Percentiles rank a stretch among this genome's conserved stretches.
phyloP scores from a whole-genome alignment of 2,888 invertebrate genomes.

The Gymnoscelis rufifasciata region DNA sequence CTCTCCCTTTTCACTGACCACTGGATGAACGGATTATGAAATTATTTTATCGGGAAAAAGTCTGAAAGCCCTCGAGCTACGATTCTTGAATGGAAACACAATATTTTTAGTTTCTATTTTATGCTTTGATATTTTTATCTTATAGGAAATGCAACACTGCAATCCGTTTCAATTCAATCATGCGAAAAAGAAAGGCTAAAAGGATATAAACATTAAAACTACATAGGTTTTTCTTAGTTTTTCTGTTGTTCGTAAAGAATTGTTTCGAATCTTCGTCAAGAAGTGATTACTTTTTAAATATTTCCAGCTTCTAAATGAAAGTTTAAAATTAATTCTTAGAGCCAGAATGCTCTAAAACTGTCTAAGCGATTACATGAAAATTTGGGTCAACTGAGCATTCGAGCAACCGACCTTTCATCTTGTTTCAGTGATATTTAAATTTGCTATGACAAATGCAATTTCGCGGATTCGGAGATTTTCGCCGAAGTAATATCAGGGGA shows the following conservation, averaged over 20 bases:
- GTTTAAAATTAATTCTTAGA: too few species aligned
- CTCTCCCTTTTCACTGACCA: slow-evolving; percentile 51
- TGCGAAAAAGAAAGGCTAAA: too few species aligned
- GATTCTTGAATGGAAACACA: slow-evolving; percentile 20
- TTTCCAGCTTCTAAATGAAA: too few species aligned
- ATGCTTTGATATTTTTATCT: not conserved
- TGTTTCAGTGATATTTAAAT: slow-evolving; percentile 5
- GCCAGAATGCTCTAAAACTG: slow-evolving; percentile 6
- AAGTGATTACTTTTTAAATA: too few species aligned
- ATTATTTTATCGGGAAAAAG: slow-evolving; percentile 62
- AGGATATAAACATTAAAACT: too few species aligned
- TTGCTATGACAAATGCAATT: slow-evolving; percentile 29
- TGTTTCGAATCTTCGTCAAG: not conserved
- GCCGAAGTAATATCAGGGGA: slow-evolving; percentile 34
- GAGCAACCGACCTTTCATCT: slow-evolving; percentile 5
- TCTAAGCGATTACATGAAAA: slow-evolving; percentile 3
- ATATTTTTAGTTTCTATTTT: not conserved
- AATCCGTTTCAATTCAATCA: too few species aligned
- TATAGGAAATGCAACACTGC: too few species aligned
- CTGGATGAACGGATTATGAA: slow-evolving; percentile 67
- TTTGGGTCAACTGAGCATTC: slow-evolving; percentile 13
- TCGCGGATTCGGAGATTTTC: slow-evolving; percentile 25
- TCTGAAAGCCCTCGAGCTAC: slow-evolving; percentile 36
- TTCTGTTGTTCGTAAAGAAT: not conserved
- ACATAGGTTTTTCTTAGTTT: too few species aligned